phyloP scores from a whole-genome alignment of 2,888 invertebrate species.

The Lepidocyrtinus sp. region DNA sequence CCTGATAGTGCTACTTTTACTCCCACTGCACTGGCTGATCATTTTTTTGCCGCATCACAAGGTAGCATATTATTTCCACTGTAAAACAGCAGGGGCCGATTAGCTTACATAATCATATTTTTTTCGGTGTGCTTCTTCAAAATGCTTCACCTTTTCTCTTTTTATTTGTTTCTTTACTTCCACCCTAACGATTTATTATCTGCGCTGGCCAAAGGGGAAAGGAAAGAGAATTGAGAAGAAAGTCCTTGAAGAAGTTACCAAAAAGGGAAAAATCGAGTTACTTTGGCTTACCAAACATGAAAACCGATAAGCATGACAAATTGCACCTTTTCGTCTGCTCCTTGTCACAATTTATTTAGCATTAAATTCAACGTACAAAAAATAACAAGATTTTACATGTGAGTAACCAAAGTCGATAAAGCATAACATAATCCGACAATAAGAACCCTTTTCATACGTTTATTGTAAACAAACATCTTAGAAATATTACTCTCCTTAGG shows the following conservation, averaged over 20 bases:
- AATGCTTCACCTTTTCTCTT: conserved; percentile 23
- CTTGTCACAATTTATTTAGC: conserved; percentile 60
- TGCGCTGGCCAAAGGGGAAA: conserved; percentile 11
- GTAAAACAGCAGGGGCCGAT: conserved; percentile 56
- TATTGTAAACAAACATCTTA: conserved; percentile 1
- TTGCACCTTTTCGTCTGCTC: conserved; percentile 53
- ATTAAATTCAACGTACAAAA: conserved; percentile 29
- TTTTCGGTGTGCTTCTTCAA: conserved; percentile 44
- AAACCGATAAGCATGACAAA: conserved; percentile 60
- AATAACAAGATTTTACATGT: neutral
- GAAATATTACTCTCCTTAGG: no score
- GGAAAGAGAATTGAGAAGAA: conserved; percentile 3
- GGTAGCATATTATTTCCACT: conserved; percentile 5
- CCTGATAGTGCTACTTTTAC: conserved; percentile 44
- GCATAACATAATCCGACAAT: conserved; percentile 10
- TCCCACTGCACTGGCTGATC: conserved; percentile 39
- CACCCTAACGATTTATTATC: conserved; percentile 44
- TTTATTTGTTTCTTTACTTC: conserved; percentile 23
- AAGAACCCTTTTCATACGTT: conserved; percentile 1
- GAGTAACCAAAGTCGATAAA: neutral
- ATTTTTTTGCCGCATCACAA: conserved; percentile 14
- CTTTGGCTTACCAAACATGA: conserved; percentile 31
- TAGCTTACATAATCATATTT: conserved; percentile 55
- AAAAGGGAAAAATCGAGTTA: conserved; percentile 8
- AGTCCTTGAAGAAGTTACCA: conserved; percentile 6